Percentiles rank a stretch among this genome's conserved stretches.
phyloP scores from a whole-genome alignment of 1,140 invertebrate species.

The Trichonephila clavata region DNA sequence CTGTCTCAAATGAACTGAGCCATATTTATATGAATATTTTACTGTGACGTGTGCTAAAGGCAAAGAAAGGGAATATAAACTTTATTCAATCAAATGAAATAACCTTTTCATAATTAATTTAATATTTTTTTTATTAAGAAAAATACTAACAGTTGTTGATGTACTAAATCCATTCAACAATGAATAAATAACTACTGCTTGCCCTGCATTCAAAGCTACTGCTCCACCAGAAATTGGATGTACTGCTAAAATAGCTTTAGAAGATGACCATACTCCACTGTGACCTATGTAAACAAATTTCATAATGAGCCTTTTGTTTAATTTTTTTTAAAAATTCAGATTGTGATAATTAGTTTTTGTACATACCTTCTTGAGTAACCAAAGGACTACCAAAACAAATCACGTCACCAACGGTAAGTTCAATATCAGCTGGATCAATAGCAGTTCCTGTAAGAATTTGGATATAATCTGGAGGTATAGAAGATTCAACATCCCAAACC shows the following conservation, averaged over 20 bases:
- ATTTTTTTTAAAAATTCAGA: too few species aligned
- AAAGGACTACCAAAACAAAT: conserved; percentile 80
- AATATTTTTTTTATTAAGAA: too few species aligned
- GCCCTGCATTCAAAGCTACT: conserved; percentile 78
- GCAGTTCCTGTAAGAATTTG: conserved; percentile 80
- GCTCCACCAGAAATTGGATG: conserved; percentile 79
- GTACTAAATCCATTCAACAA: conserved; percentile 79
- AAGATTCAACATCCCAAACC: conserved; percentile 81
- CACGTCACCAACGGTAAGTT: conserved; percentile 80
- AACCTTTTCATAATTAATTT: too few species aligned
- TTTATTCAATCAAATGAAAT: too few species aligned
- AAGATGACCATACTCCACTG: conserved; percentile 79
- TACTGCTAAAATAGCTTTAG: conserved; percentile 78
- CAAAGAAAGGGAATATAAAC: too few species aligned
- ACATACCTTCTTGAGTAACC: conserved; percentile 79
- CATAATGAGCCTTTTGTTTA: too few species aligned
- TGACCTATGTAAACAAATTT: conserved; percentile 75
- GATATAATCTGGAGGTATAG: conserved; percentile 81
- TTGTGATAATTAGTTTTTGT: background rate
- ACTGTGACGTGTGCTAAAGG: too few species aligned
- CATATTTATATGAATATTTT: too few species aligned
- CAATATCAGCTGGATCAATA: conserved; percentile 79
- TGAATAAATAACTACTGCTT: conserved; percentile 79
- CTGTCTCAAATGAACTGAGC: too few species aligned
- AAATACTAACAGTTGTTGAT: conserved; percentile 78